Evolutionary conservation across 2,113 vertebrate genomes (phyloP).

Genomic region (Paraplagusia blochii): DNA sequence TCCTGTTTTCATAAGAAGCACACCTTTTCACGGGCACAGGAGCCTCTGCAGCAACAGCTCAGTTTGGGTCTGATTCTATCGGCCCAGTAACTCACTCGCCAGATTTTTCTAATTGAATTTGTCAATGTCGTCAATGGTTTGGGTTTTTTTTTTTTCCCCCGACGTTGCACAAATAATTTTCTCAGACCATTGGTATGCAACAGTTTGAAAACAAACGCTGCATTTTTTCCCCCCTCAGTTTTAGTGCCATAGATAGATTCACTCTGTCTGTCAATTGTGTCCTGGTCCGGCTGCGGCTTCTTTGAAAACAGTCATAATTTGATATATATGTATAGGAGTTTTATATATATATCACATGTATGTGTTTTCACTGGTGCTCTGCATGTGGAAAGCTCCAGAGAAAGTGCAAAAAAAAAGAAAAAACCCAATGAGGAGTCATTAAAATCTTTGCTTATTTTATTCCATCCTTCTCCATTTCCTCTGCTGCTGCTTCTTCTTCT

Average conservation of each 20-base stretch:
- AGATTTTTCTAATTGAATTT: conserved; percentile 32
- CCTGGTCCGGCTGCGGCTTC: conserved; percentile 72
- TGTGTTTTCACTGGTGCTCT: conserved; percentile 81
- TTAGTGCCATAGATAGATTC: conserved; percentile 33
- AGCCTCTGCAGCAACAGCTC: conserved; percentile 51
- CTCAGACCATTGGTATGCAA: conserved; percentile 55
- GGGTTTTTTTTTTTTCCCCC: conserved; percentile 8
- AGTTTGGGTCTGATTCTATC: conserved; percentile 19
- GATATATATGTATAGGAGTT: conserved; percentile 83
- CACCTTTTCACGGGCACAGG: conserved; percentile 30
- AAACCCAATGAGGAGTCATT: conserved; percentile 5
- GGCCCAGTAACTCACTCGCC: conserved; percentile 38
- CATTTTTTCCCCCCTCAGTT: conserved; percentile 44
- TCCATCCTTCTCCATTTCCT: conserved; percentile 56
- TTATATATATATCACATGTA: conserved; percentile 85
- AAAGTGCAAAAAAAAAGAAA: conserved; percentile 52
- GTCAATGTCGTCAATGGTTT: conserved; percentile 30
- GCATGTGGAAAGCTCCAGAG: conserved; percentile 70
- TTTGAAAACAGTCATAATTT: conserved; percentile 82
- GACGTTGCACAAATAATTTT: conserved; percentile 32
- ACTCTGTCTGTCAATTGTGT: conserved; percentile 55
- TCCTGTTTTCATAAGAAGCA: conserved; percentile 74
- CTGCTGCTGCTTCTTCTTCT: conserved; percentile 36
- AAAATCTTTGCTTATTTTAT: conserved; percentile 51
- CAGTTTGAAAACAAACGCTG: conserved; percentile 58